These are phyloP conservation scores for Lasaia peninsularis DNA, from an alignment of 1,140 invertebrate species.

Conservation along the genomic window DNA sequence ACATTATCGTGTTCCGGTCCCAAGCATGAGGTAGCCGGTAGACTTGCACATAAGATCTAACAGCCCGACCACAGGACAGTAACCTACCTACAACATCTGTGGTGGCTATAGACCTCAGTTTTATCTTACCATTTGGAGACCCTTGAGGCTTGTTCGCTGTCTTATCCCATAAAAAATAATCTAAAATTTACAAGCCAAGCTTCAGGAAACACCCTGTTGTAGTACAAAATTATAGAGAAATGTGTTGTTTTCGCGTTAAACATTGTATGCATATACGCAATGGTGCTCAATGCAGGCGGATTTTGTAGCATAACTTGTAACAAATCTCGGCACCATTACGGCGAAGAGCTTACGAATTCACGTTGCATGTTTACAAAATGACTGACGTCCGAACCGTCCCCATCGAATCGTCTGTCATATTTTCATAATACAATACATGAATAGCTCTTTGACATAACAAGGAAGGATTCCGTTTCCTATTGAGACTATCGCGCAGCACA, in stretches of 20 bases:
- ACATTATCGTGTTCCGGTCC: too few species aligned
- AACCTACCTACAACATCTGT: too few species aligned
- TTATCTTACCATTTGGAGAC: too few species aligned
- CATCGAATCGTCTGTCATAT: conserved; percentile 47
- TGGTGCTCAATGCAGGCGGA: conserved; percentile 26
- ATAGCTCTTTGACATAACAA: conserved; percentile 55
- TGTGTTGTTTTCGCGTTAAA: not conserved
- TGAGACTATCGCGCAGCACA: conserved; percentile 24
- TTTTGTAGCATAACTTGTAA: conserved; percentile 32
- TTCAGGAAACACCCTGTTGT: too few species aligned
- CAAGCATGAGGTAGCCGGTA: too few species aligned
- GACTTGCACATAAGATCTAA: too few species aligned
- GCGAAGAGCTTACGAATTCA: conserved; percentile 40
- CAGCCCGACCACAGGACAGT: too few species aligned
- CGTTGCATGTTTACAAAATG: conserved; percentile 65
- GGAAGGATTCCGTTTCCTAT: conserved; percentile 51
- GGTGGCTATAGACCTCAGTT: too few species aligned
- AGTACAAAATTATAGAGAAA: too few species aligned
- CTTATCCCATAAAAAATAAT: too few species aligned
- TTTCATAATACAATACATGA: conserved; percentile 62
- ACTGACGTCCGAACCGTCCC: conserved; percentile 22
- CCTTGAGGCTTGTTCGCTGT: too few species aligned
- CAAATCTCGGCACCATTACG: conserved; percentile 42
- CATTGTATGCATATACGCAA: conserved; percentile 26
- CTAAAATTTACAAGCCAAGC: too few species aligned